A percentile compares a stretch with the other conserved stretches of the same genome.
Evolutionary conservation across 2,888 invertebrate genomes (phyloP).

Genomic region (Rhopalosiphum nymphaeae): DNA sequence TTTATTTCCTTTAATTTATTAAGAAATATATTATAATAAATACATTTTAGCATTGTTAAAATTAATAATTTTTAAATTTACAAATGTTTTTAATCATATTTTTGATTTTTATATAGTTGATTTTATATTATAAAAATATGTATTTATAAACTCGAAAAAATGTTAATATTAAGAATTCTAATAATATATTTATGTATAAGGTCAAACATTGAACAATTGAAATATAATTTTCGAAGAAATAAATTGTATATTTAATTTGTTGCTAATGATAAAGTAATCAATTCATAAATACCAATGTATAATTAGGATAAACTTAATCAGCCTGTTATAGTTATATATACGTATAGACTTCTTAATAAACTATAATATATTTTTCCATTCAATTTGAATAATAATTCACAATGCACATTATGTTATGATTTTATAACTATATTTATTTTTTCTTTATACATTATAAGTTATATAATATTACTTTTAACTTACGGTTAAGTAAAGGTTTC

Average conservation of each 20-base stretch:
- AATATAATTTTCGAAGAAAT: slow-evolving; percentile 2
- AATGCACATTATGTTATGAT: not conserved
- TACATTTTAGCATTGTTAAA: not conserved
- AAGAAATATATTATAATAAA: not conserved
- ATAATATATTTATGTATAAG: not conserved
- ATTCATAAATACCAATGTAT: slow-evolving; percentile 6
- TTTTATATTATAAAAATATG: not conserved
- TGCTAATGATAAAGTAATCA: slow-evolving; percentile 30
- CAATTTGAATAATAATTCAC: not conserved
- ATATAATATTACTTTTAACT: not conserved
- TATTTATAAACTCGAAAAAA: not conserved
- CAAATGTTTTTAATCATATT: not conserved
- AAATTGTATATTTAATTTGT: slow-evolving; percentile 45
- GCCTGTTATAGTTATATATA: not conserved
- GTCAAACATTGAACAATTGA: slow-evolving; percentile 10
- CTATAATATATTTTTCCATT: not conserved
- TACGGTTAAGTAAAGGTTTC: not conserved
- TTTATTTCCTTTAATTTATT: not conserved
- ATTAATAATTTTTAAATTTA: not conserved
- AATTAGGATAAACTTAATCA: slow-evolving; percentile 12
- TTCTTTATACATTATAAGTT: not conserved
- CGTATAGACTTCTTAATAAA: not conserved
- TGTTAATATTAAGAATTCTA: not conserved
- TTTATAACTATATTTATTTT: not conserved
- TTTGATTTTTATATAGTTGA: not conserved